Base-by-base conservation (phyloP, 2,888 invertebrate genomes). In the Euproctis similis region DNA sequence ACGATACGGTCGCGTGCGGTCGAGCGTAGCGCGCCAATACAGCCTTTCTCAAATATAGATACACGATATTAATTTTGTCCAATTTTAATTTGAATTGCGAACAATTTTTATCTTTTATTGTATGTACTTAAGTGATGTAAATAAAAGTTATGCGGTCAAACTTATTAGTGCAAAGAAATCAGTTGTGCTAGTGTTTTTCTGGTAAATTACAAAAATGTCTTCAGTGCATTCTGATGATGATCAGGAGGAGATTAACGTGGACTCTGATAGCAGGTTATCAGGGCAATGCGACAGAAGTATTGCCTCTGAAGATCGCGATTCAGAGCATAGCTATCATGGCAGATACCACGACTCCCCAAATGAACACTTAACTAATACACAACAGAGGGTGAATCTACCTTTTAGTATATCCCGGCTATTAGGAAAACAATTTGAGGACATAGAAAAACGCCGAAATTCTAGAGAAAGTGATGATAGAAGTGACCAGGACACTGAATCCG, bases 341-440 rank as follows among this genome's bases (percentile, higher is more conserved):
- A 67, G 78, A 47, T 82, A 80, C 37, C 76, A 60, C 14, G 77
- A 87, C 60, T 82, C 84, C 1, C 82, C 85, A 0, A 77, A 70
- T 41, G 78, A 70, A n/a, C 87, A 86, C 36, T 81, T 82, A 67
- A 85, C 66, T 36, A 84, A 59, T 50, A 84, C 81, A 9, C 86
- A 71, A 53, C 87, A 66, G 39, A 86, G 86, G 55, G 87, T 87
- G 24, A 86, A 87, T 21, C 60, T 93, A 48, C 91, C 93, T 33
- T 93, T 93, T 80, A 93, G 93, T 73, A 93, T 93, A 86, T 93
- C 92, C 17, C 88, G 93, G 57, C 85, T 93, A 54, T 77, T 92
- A 58, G 92, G 91, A n/a, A 91, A 91, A 72, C 90, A 90, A 44
- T 90, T 90, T 49, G 91, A 90, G 45, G 88, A 89, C 28, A 85